Base-by-base conservation (phyloP, 2,113 vertebrate species). In the Hiodon tergisus region DNA sequence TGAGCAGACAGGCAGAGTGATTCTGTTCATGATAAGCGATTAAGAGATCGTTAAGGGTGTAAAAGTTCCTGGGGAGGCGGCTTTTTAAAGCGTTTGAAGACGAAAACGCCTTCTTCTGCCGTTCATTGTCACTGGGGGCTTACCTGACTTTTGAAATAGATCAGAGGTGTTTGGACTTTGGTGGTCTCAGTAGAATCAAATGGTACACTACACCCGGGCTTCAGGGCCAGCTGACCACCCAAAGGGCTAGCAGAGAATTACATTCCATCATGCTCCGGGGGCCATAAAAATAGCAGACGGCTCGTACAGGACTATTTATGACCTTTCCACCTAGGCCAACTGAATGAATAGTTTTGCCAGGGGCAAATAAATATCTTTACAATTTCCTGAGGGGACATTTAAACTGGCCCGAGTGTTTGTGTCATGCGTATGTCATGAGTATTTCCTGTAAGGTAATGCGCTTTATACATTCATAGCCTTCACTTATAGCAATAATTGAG, bases 291-390 rank as follows among this genome's bases (percentile, higher is more conserved):
- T 72, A 82, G 68, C 73, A 0, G 68, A 77, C 50, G 59, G 47
- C 84, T 63, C 82, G 84, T 82, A 79, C 0, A 47, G 65, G 73
- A 81, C 75, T 87, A 83, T 85, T 77, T 76, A 68, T 81, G 82
- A 85, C 82, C 84, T 81, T 55, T 80, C 75, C 55, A 72, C 76
- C 77, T 50, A 74, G 53, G 63, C 48, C 69, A 70, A 67, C 69
- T 60, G 71, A 78, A 52, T 67, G 66, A 61, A 73, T 72, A 51
- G 62, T 78, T 82, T 8, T 71, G 31, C 31, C 6, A 47, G 57
- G 63, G 79, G 71, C 70, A 2, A 68, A 71, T 62, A 69, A 57
- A 54, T 67, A 63, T 47, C 52, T 68, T 71, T 4, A 31, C 62
- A 67, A 71, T 52, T 47, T 14, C 3, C 11, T 48, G 13, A 46